Evolutionary conservation across 1,140 invertebrate genomes (phyloP).

Genomic region (Hylyphantes graminicola): DNA sequence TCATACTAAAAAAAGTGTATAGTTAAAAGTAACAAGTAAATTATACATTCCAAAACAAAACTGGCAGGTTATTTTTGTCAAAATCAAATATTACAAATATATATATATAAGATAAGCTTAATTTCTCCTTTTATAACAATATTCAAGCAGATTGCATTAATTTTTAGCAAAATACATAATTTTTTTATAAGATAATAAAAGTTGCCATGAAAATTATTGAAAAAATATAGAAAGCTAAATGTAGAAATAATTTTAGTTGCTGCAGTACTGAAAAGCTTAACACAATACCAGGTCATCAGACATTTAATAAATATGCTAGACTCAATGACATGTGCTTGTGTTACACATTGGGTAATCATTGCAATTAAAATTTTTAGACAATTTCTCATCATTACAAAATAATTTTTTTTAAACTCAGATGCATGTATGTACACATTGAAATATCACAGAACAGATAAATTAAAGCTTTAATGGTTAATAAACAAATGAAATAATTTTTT

Average conservation of each 20-base stretch:
- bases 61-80: constrained; percentile 26
- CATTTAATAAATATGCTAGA: too few species aligned
- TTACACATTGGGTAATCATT: too few species aligned
- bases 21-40: constrained; percentile 43
- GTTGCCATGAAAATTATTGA: constrained; percentile 5
- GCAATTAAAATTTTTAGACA: too few species aligned
- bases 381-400: background rate
- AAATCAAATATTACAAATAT: constrained; percentile 20
- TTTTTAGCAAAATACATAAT: constrained; percentile 40
- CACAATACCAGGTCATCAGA: too few species aligned
- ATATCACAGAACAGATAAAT: constrained; percentile 51
- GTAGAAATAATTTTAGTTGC: constrained; percentile 39
- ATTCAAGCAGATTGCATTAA: constrained; percentile 41
- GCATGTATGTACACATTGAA: constrained; percentile 46
- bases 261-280: constrained; percentile 32
- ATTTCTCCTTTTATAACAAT: constrained; percentile 16
- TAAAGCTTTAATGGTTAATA: constrained; percentile 23
- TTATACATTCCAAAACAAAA: constrained; percentile 31
- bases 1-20: constrained; percentile 38
- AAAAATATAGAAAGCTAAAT: constrained; percentile 37
- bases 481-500: constrained; percentile 10
- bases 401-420: constrained; percentile 16
- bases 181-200: constrained; percentile 24
- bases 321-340: too few species aligned
- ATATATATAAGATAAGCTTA: constrained; percentile 16